Evolutionary conservation across 2,797 vertebrate genomes (phyloP).

Genomic region (Eupleurogrammus muticus): DNA sequence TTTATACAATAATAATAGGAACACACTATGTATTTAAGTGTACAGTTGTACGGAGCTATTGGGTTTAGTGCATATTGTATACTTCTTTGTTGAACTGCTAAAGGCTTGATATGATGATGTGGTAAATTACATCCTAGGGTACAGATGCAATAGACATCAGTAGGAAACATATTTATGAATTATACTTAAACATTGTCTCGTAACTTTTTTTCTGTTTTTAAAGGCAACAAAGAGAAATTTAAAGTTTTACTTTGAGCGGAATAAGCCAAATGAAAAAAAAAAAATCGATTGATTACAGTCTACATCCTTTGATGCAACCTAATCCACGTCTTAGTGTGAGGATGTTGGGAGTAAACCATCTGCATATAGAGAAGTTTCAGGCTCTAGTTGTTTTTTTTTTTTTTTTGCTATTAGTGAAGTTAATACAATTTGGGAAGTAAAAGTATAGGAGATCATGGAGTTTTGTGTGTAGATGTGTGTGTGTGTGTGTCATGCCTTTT

Average conservation of each 20-base stretch:
- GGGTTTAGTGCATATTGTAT: background rate
- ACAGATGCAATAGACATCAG: background rate
- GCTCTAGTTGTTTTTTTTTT: constrained; percentile 48
- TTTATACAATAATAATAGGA: constrained; percentile 29
- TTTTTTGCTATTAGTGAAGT: constrained; percentile 65
- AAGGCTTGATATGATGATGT: background rate
- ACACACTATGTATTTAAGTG: constrained; percentile 17
- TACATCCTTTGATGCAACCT: constrained; percentile 75
- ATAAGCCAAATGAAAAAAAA: constrained; percentile 47
- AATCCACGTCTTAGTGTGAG: constrained; percentile 75
- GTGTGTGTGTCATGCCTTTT: background rate
- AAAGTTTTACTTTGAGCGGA: constrained; percentile 66
- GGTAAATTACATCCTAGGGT: background rate
- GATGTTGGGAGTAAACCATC: constrained; percentile 69
- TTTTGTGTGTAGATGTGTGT: background rate
- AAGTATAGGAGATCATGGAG: constrained; percentile 26
- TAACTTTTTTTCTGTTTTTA: constrained; percentile 19
- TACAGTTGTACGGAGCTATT: background rate
- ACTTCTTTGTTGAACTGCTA: background rate
- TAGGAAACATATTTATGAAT: background rate
- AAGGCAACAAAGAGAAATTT: constrained; percentile 30
- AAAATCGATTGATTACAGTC: constrained; percentile 70
- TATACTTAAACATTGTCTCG: constrained; percentile 1
- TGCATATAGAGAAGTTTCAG: constrained; percentile 67
- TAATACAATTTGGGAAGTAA: constrained; percentile 63